Percentiles rank a stretch among this genome's conserved stretches.
Conservation (phyloP, 2,888 invertebrate genomes). For the Drosophila neoperkinsi region DNA sequence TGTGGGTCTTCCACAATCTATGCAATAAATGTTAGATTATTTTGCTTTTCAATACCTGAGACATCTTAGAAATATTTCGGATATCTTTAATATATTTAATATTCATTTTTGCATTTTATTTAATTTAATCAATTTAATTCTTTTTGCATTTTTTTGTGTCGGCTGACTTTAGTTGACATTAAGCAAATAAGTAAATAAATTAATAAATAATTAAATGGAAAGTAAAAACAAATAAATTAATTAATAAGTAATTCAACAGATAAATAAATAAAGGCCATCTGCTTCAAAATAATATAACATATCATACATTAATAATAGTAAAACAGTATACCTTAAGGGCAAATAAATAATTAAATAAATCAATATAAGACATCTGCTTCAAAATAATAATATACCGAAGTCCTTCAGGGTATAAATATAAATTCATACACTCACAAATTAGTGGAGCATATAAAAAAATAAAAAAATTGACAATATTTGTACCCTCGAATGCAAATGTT, state of each 20-base stretch:
- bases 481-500: conserved; percentile 70
- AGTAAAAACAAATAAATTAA: not conserved
- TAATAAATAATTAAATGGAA: not conserved
- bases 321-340: not conserved
- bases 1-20: not conserved
- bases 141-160: no score
- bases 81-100: no score
- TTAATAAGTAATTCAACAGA: not conserved
- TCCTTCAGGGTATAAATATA: not conserved
- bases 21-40: no score
- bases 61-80: no score
- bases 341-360: not conserved
- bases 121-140: no score
- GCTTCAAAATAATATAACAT: not conserved
- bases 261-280: not conserved
- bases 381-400: not conserved
- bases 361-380: not conserved
- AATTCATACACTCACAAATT: conserved; percentile 37
- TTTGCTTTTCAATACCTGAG: no score
- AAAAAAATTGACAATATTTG: conserved; percentile 65
- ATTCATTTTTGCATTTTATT: no score
- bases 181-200: not conserved
- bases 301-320: not conserved
- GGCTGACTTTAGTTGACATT: no score
- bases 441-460: conserved; percentile 37